Conservation (phyloP, 2,888 invertebrate species). For the Drosophila koepferae region DNA sequence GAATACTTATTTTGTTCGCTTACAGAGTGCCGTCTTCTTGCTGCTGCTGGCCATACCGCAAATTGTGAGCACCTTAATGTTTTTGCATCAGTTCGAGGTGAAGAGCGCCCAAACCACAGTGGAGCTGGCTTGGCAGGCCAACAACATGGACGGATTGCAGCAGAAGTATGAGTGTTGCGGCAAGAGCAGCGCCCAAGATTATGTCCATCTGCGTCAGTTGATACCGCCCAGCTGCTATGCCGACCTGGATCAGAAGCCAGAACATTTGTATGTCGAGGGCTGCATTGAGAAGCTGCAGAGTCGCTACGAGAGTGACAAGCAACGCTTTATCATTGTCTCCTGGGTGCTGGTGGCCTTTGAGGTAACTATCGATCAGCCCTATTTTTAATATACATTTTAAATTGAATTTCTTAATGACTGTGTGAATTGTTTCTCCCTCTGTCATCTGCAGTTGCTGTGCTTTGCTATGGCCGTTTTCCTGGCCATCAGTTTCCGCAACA, state of each 20-base stretch:
- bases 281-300: constrained; percentile 72
- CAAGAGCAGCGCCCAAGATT: constrained; percentile 81
- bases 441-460: constrained; percentile 69
- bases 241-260: constrained; percentile 52
- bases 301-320: constrained; percentile 83
- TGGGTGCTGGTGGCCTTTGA: constrained; percentile 90
- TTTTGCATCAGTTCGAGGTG: constrained; percentile 87
- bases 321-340: constrained; percentile 88
- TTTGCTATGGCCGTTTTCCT: constrained; percentile 70
- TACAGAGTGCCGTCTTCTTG: constrained; percentile 90
- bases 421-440: constrained; percentile 9
- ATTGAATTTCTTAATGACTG: not conserved
- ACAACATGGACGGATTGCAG: constrained; percentile 79
- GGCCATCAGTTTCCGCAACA: constrained; percentile 80
- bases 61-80: constrained; percentile 89
- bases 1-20: not conserved
- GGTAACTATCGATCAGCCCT: constrained; percentile 85
- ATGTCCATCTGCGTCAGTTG: constrained; percentile 63
- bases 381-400: not conserved
- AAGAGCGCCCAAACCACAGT: constrained; percentile 86
- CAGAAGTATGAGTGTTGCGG: constrained; percentile 82
- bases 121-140: constrained; percentile 85
- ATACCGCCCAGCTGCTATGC: constrained; percentile 80
- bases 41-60: constrained; percentile 90
- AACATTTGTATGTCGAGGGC: constrained; percentile 68